Evolutionary conservation across 2,888 invertebrate genomes (phyloP).

Genomic region (Xylota segnis): DNA sequence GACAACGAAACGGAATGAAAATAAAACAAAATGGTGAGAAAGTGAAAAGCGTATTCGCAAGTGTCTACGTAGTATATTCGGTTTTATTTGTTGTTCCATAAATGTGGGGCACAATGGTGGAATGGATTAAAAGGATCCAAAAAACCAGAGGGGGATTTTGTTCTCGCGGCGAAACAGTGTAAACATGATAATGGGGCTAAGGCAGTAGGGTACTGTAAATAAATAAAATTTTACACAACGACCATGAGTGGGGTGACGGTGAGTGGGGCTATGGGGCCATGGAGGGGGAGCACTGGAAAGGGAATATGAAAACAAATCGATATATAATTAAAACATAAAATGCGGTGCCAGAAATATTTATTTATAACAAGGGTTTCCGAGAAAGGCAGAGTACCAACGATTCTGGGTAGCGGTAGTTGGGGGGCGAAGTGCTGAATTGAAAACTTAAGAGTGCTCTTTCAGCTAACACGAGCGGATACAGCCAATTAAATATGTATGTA

Average conservation of each 20-base stretch:
- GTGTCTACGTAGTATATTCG: slow-evolving; percentile 28
- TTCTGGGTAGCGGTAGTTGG: neutral
- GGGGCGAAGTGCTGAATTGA: slow-evolving; percentile 27
- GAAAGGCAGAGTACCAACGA: neutral
- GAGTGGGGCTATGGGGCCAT: no score
- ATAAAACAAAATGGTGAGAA: slow-evolving; percentile 49
- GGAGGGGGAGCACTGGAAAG: neutral
- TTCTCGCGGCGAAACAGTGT: slow-evolving; percentile 18
- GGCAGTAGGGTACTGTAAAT: slow-evolving; percentile 47
- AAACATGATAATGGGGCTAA: slow-evolving; percentile 45
- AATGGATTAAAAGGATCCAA: slow-evolving; percentile 51
- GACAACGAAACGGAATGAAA: slow-evolving; percentile 24
- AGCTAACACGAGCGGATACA: slow-evolving; percentile 1
- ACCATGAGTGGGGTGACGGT: neutral
- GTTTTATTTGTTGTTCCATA: slow-evolving; percentile 44
- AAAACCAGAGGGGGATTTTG: slow-evolving; percentile 4
- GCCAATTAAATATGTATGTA: slow-evolving; percentile 20
- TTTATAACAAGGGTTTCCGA: neutral
- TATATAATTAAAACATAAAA: slow-evolving; percentile 55
- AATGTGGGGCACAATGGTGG: slow-evolving; percentile 13
- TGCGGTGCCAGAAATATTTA: slow-evolving; percentile 15
- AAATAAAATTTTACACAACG: slow-evolving; percentile 52
- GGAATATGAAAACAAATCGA: slow-evolving; percentile 46
- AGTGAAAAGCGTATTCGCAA: slow-evolving; percentile 38
- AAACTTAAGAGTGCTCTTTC: slow-evolving; percentile 21